Conservation (phyloP, 2,113 vertebrate species). For the Deroptyus accipitrinus region DNA sequence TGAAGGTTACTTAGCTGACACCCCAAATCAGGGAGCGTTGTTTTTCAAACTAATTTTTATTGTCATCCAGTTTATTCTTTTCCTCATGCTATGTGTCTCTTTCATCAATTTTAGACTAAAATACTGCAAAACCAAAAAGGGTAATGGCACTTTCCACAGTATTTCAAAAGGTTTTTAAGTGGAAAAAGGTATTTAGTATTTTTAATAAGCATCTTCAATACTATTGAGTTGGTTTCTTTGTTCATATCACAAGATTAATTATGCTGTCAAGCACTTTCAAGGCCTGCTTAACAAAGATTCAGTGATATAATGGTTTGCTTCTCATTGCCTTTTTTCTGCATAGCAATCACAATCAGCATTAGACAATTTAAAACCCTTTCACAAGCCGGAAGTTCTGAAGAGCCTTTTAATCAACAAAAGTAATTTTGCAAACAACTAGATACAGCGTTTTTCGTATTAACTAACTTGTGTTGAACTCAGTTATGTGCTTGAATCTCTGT, state of each 20-base stretch:
- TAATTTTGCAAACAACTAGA: constrained; percentile 88
- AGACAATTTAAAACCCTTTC: constrained; percentile 96
- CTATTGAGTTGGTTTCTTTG: constrained; percentile 99
- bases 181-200: constrained; percentile 97
- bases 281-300: constrained; percentile 99
- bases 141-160: constrained; percentile 83
- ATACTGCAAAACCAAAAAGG: constrained; percentile 79
- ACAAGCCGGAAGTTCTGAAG: constrained; percentile 89
- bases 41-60: constrained; percentile 78
- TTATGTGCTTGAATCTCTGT: constrained; percentile 65
- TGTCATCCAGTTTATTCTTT: constrained; percentile 82
- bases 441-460: constrained; percentile 86
- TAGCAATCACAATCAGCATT: constrained; percentile 97
- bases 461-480: constrained; percentile 81
- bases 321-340: constrained; percentile 87
- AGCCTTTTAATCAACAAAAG: constrained; percentile 96
- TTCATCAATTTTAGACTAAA: constrained; percentile 83
- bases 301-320: constrained; percentile 99
- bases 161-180: constrained; percentile 88
- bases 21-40: constrained; percentile 31
- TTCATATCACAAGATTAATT: constrained; percentile 99
- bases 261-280: constrained; percentile 99
- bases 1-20: constrained; percentile 23
- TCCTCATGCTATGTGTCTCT: constrained; percentile 73
- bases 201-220: constrained; percentile 99